Conservation (phyloP, 2,888 invertebrate species). For the Imbricaverruca yamaguchii region DNA sequence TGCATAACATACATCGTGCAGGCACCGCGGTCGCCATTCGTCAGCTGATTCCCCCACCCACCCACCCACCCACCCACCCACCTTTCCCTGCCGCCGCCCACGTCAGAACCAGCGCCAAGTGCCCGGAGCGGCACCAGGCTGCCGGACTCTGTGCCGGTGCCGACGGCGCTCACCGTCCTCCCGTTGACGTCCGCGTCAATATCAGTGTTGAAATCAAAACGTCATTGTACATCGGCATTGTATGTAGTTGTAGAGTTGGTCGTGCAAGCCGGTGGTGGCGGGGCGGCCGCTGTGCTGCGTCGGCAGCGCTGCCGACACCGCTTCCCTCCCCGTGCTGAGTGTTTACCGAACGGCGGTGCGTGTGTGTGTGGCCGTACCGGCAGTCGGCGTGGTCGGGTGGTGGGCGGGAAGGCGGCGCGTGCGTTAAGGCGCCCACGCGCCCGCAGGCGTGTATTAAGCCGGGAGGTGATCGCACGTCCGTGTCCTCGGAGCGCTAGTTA, state of each 20-base stretch:
- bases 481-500: too few relatives aligned
- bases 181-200: background rate
- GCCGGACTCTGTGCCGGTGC: too few relatives aligned
- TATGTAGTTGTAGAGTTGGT: background rate
- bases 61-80: background rate
- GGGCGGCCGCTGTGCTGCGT: background rate
- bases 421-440: too few relatives aligned
- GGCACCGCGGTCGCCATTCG: background rate
- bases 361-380: too few relatives aligned
- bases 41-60: background rate
- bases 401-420: too few relatives aligned
- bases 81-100: background rate
- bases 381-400: too few relatives aligned
- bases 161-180: too few relatives aligned
- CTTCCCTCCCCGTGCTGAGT: background rate
- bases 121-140: background rate
- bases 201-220: conserved; percentile 15
- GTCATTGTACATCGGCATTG: background rate
- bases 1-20: background rate
- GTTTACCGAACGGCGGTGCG: background rate
- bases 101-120: background rate
- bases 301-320: background rate
- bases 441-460: too few relatives aligned
- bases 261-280: background rate
- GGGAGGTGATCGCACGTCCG: too few relatives aligned